Evolutionary conservation across 2,888 invertebrate species (phyloP).

Genomic region (Cheilosia grossa): DNA sequence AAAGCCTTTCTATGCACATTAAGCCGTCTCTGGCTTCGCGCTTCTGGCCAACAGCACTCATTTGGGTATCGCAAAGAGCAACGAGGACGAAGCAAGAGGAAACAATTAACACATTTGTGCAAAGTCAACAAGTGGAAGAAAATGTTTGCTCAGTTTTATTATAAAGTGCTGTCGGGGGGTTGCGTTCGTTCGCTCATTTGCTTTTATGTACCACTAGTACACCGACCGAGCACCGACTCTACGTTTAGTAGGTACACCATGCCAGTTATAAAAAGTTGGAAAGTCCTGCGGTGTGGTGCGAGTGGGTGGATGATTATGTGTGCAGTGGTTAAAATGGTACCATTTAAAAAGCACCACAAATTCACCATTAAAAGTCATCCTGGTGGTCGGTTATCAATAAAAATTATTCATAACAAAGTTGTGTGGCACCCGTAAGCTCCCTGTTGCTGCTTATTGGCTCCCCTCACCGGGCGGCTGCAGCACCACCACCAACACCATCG

Average conservation of each 20-base stretch:
- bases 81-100: slow-evolving; percentile 52
- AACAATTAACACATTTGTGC: slow-evolving; percentile 74
- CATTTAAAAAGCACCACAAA: slow-evolving; percentile 66
- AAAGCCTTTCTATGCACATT: slow-evolving; percentile 52
- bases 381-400: slow-evolving; percentile 70
- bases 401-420: slow-evolving; percentile 68
- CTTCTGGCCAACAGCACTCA: slow-evolving; percentile 40
- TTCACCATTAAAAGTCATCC: slow-evolving; percentile 69
- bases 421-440: slow-evolving; percentile 13
- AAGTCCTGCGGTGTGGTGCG: slow-evolving; percentile 34
- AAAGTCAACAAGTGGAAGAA: slow-evolving; percentile 70
- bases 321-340: slow-evolving; percentile 47
- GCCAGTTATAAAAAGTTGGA: slow-evolving; percentile 43
- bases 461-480: neutral
- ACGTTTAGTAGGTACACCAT: slow-evolving; percentile 28
- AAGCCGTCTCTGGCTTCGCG: slow-evolving; percentile 44
- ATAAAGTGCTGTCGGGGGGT: slow-evolving; percentile 47
- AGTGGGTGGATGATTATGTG: slow-evolving; percentile 24
- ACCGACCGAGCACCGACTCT: neutral
- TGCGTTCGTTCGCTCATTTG: neutral
- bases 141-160: slow-evolving; percentile 73
- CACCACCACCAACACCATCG: neutral
- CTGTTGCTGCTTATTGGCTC: slow-evolving; percentile 51
- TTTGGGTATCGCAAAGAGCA: slow-evolving; percentile 32
- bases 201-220: neutral